These are phyloP conservation scores for Drosophila santomea DNA, from an alignment of 1,140 invertebrate species.

Conservation along the genomic window DNA sequence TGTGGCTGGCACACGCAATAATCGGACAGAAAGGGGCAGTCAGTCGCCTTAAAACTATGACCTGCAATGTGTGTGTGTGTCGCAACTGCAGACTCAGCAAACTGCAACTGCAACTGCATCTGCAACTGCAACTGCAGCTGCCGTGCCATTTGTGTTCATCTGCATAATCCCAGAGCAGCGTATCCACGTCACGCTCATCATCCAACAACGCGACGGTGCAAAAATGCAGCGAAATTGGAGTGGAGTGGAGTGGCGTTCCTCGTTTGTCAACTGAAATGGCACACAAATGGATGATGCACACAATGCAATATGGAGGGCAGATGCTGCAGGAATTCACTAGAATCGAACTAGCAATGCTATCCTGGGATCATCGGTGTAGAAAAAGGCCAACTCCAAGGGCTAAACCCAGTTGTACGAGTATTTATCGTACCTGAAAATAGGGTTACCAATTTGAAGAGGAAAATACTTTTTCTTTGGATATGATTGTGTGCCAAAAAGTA, in stretches of 20 bases:
- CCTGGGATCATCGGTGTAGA: not conserved
- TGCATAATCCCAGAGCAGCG: slow-evolving; percentile 70
- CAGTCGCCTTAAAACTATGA: slow-evolving; percentile 9
- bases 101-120: slow-evolving; percentile 1
- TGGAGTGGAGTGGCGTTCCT: not conserved
- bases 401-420: not conserved
- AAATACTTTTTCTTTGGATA: too few species aligned
- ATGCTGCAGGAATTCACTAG: not conserved
- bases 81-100: slow-evolving; percentile 4
- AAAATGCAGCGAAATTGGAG: not conserved
- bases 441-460: too few species aligned
- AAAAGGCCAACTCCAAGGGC: not conserved
- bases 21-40: not conserved
- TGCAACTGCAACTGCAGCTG: slow-evolving; percentile 51
- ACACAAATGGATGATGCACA: slow-evolving; percentile 23
- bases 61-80: slow-evolving; percentile 20
- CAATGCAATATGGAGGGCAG: not conserved
- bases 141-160: slow-evolving; percentile 66
- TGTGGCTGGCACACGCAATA: slow-evolving; percentile 13
- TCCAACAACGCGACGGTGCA: slow-evolving; percentile 10
- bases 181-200: slow-evolving; percentile 71
- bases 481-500: not conserved
- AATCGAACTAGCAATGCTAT: not conserved
- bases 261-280: slow-evolving; percentile 64
- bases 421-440: too few species aligned